phyloP scores from a whole-genome alignment of 1,140 invertebrate genomes.

The Hesperophylax magnus region DNA sequence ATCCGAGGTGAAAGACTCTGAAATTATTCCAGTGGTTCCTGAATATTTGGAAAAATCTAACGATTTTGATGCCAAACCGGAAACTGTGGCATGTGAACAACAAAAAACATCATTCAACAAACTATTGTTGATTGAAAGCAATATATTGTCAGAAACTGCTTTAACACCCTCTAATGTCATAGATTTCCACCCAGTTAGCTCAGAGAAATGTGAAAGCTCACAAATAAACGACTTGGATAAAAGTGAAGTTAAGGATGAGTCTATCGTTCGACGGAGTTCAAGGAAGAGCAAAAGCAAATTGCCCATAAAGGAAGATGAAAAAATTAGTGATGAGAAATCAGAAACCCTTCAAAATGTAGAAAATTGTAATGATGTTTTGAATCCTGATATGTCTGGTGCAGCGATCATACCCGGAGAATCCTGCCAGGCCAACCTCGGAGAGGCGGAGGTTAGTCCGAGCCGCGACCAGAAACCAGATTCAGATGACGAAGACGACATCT shows the following conservation, averaged over 20 bases:
- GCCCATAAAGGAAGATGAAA: conserved; percentile 6
- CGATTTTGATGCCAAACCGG: background rate
- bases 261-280: conserved; percentile 36
- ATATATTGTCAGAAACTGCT: conserved; percentile 45
- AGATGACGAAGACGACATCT: conserved; percentile 54
- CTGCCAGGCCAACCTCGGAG: conserved; percentile 43
- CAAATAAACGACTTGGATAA: conserved; percentile 5
- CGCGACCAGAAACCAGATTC: background rate
- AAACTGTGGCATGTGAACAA: background rate
- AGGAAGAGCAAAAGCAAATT: conserved; percentile 47
- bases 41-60: background rate
- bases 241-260: conserved; percentile 34
- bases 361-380: conserved; percentile 46
- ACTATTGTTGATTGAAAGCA: conserved; percentile 40
- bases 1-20: background rate
- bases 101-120: conserved; percentile 42
- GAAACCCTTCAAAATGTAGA: conserved; percentile 8
- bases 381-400: conserved; percentile 43
- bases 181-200: conserved; percentile 29
- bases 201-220: conserved; percentile 3
- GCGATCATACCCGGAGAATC: conserved; percentile 47
- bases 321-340: conserved; percentile 6
- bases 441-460: background rate
- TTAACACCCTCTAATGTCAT: conserved; percentile 44
- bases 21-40: background rate